These are phyloP conservation scores for Rhineura floridana DNA, from an alignment of 2,113 vertebrate genomes.

Conservation along the genomic window DNA sequence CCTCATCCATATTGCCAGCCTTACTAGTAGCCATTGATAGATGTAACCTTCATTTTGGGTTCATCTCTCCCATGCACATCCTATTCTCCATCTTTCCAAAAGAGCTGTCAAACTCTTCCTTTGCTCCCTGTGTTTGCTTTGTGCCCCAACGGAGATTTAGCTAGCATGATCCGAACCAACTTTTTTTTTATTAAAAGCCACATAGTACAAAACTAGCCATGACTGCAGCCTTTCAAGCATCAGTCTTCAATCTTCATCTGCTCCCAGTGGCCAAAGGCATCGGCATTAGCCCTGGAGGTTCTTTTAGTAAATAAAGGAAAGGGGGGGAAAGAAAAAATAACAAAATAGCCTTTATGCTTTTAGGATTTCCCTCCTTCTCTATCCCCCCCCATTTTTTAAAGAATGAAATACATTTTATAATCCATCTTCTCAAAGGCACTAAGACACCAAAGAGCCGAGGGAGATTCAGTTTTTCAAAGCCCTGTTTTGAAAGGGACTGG, in stretches of 20 bases:
- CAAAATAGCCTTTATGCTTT: slow-evolving; percentile 56
- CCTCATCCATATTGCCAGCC: too few species aligned
- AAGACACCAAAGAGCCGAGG: slow-evolving; percentile 29
- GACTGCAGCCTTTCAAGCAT: slow-evolving; percentile 51
- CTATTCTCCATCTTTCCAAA: not conserved
- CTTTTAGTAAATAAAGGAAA: slow-evolving; percentile 66
- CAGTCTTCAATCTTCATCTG: slow-evolving; percentile 63
- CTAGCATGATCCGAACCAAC: slow-evolving; percentile 41
- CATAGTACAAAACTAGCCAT: slow-evolving; percentile 45
- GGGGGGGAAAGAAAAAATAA: not conserved
- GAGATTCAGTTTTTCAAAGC: slow-evolving; percentile 56
- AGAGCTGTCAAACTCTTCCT: slow-evolving; percentile 18
- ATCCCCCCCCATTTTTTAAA: slow-evolving; percentile 18
- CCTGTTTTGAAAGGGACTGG: slow-evolving; percentile 34
- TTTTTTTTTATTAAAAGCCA: slow-evolving; percentile 20
- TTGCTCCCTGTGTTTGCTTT: slow-evolving; percentile 46
- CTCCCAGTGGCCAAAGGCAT: slow-evolving; percentile 52
- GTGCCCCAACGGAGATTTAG: slow-evolving; percentile 57
- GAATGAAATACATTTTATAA: slow-evolving; percentile 35
- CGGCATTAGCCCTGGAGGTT: slow-evolving; percentile 59
- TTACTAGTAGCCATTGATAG: too few species aligned
- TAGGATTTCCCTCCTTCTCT: not conserved
- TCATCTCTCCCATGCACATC: not conserved
- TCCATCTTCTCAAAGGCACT: slow-evolving; percentile 35
- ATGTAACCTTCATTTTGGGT: not conserved